Evolutionary conservation across 2,888 invertebrate genomes (phyloP).

Genomic region (Tipula lateralis): DNA sequence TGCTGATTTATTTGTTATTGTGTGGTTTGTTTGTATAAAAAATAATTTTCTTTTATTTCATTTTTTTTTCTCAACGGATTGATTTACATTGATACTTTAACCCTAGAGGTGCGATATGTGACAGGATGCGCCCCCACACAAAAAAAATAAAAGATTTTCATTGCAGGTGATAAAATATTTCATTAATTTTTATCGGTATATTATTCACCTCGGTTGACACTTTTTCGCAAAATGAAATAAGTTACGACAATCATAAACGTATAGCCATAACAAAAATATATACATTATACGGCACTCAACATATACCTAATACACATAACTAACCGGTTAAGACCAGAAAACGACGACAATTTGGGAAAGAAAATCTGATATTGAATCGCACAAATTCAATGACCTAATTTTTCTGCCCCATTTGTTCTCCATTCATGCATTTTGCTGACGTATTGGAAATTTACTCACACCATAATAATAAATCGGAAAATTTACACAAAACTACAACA

Average conservation of each 20-base stretch:
- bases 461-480: not conserved
- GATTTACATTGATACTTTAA: not conserved
- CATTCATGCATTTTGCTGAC: slow-evolving; percentile 1
- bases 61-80: not conserved
- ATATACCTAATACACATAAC: not conserved
- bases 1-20: not conserved
- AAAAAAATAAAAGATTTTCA: not conserved
- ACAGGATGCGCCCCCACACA: not conserved
- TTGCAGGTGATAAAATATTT: not conserved
- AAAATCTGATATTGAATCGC: not conserved
- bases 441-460: not conserved
- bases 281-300: not conserved
- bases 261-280: not conserved
- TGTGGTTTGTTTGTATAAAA: not conserved
- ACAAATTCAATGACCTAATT: not conserved
- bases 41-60: not conserved
- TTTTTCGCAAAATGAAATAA: not conserved
- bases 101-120: not conserved
- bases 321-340: not conserved
- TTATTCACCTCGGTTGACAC: not conserved
- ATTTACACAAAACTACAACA: not conserved
- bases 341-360: not conserved
- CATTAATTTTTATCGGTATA: not conserved
- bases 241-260: not conserved
- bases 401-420: not conserved